Conservation (phyloP, 2,888 invertebrate genomes). For the Mimachlamys varia region DNA sequence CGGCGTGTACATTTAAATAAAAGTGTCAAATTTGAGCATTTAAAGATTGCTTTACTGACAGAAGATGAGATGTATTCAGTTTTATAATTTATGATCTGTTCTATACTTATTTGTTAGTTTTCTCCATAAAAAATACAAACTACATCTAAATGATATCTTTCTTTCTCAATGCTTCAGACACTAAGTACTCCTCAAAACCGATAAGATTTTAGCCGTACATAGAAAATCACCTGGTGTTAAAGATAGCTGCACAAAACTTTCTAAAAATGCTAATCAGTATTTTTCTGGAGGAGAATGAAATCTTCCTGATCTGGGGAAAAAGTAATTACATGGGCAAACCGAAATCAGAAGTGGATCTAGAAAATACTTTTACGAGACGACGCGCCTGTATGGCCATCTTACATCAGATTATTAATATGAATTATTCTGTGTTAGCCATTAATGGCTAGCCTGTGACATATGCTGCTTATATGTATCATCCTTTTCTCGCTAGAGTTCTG, state of each 20-base stretch:
- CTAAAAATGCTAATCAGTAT: slow-evolving; percentile 4
- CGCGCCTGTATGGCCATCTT: not conserved
- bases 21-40: slow-evolving; percentile 31
- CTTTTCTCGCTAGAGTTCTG: not conserved
- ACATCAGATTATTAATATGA: slow-evolving; percentile 20
- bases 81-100: slow-evolving; percentile 6
- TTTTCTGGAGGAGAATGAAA: slow-evolving; percentile 14
- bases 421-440: not conserved
- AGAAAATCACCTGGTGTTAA: not conserved
- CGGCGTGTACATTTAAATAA: slow-evolving; percentile 3
- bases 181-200: not conserved
- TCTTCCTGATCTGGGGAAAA: not conserved
- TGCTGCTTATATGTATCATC: not conserved
- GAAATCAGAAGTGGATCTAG: slow-evolving; percentile 22
- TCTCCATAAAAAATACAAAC: not conserved
- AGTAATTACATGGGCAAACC: slow-evolving; percentile 2
- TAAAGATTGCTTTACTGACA: slow-evolving; percentile 3
- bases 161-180: not conserved
- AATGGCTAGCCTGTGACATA: not conserved
- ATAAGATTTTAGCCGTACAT: not conserved
- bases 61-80: not conserved
- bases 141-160: slow-evolving; percentile 22
- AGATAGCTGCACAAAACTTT: not conserved
- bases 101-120: not conserved
- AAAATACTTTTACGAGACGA: slow-evolving; percentile 29